Evolutionary conservation across 2,797 vertebrate genomes (phyloP), one percentile per base, ranked within the genome.

Genomic region (Numenius phaeopus): DNA sequence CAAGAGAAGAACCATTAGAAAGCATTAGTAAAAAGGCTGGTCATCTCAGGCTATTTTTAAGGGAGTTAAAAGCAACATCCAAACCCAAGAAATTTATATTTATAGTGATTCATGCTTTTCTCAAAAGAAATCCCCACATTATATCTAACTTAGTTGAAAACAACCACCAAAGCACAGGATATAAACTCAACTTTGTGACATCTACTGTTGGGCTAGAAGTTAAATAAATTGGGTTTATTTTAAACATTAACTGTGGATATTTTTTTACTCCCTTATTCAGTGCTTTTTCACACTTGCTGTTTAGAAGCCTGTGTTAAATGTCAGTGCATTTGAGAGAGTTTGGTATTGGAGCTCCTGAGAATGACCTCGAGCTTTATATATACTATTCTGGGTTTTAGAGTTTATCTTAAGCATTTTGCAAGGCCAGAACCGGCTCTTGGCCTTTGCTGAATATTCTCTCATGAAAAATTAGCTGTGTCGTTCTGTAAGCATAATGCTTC

Each of bases 1-100:
- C 16, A 84, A 92, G 79, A 64, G 82, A 91, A 88, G 78, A 94
- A 21, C 69, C 55, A 94, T 94, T 96, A 91, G 55, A 89, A 94
- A 78, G 71, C 62, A 70, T 86, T 91, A 94, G 34, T 73, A 83
- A 87, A 85, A 94, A 71, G 39, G 24, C 61, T 94, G 64, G 39
- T 80, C 65, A 61, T 94, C 94, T 94, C 78, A 94, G 40, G 61
- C 73, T 66, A 2, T 78, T 42, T 52, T 84, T 64, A 69, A 93
- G 55, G 49, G 87, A 94, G 76, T 81, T 95, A 84, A 65, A 91
- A 80, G 30, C 47, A 80, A 88, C 83, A 90, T 59, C 49, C 9
- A 65, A 90, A 61, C 55, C 34, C 34, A 54, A 47, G 49, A 67
- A 92, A 61, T 79, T 30, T 17, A 70, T 62, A 78, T 34, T 72